phyloP scores from a whole-genome alignment of 2,113 vertebrate genomes.

The Forbesichthys papilliferus region DNA sequence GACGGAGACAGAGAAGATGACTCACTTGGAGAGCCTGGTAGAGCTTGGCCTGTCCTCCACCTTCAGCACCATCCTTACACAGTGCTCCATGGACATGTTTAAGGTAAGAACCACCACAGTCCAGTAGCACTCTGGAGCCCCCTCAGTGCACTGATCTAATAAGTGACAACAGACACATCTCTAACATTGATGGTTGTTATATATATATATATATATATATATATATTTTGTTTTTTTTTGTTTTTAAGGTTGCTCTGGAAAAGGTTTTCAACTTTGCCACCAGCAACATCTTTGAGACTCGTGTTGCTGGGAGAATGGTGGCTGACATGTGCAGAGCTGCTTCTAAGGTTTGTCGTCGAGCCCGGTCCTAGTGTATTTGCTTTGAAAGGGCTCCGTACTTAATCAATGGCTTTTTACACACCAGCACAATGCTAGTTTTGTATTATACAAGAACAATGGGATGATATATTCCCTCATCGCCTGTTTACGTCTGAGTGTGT shows the following conservation, averaged over 20 bases:
- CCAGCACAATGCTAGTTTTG: too few relatives aligned
- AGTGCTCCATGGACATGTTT: conserved; percentile 96
- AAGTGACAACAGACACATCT: not conserved
- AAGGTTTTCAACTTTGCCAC: conserved; percentile 97
- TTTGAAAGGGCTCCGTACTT: too few relatives aligned
- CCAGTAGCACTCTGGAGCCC: not conserved
- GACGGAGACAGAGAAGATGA: conserved; percentile 99
- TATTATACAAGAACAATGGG: too few relatives aligned
- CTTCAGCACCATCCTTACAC: conserved; percentile 97
- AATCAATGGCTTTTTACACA: too few relatives aligned
- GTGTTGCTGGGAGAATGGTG: conserved; percentile 96
- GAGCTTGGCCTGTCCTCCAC: conserved; percentile 96
- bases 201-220: not conserved
- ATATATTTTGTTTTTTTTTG: not conserved
- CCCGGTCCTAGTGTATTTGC: too few relatives aligned
- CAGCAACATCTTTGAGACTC: conserved; percentile 98
- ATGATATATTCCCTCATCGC: too few relatives aligned
- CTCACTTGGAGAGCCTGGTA: conserved; percentile 94
- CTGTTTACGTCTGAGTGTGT: too few relatives aligned
- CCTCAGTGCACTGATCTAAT: not conserved
- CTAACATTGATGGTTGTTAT: not conserved
- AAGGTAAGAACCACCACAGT: conserved; percentile 76
- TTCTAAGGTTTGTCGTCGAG: conserved; percentile 80
- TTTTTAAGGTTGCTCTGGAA: conserved; percentile 88
- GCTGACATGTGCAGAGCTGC: conserved; percentile 98